phyloP scores from a whole-genome alignment of 2,113 vertebrate species.

The Piprites chloris region DNA sequence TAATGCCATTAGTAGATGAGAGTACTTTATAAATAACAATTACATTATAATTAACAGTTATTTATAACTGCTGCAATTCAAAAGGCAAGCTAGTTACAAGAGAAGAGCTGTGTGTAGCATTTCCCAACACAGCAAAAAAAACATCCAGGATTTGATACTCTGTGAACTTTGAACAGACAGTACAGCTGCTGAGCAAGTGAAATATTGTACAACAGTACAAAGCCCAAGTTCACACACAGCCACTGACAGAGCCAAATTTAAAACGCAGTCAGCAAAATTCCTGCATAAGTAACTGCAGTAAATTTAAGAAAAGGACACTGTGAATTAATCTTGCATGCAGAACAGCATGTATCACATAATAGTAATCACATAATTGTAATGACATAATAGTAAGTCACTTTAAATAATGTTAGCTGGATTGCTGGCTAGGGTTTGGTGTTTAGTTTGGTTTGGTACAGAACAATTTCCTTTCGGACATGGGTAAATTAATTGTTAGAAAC shows the following conservation, averaged over 20 bases:
- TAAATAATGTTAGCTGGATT: not conserved
- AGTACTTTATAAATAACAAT: not conserved
- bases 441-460: not conserved
- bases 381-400: not conserved
- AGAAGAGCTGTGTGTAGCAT: not conserved
- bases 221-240: not conserved
- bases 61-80: not conserved
- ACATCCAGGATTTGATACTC: not conserved
- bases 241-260: conserved; percentile 1
- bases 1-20: not conserved
- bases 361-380: not conserved
- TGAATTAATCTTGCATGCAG: conserved; percentile 25
- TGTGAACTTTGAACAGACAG: conserved; percentile 8
- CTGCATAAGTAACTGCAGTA: not conserved
- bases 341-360: not conserved
- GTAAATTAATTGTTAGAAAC: not conserved
- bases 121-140: conserved; percentile 28
- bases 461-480: not conserved
- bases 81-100: not conserved
- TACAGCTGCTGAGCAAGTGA: conserved; percentile 10
- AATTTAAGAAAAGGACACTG: not conserved
- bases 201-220: not conserved
- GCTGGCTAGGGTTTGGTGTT: not conserved
- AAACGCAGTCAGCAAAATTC: conserved; percentile 38
- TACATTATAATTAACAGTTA: not conserved